Evolutionary conservation across 2,113 vertebrate species (phyloP), one percentile per base, ranked within the genome.

Genomic region (Ptychochromis oligacanthus): DNA sequence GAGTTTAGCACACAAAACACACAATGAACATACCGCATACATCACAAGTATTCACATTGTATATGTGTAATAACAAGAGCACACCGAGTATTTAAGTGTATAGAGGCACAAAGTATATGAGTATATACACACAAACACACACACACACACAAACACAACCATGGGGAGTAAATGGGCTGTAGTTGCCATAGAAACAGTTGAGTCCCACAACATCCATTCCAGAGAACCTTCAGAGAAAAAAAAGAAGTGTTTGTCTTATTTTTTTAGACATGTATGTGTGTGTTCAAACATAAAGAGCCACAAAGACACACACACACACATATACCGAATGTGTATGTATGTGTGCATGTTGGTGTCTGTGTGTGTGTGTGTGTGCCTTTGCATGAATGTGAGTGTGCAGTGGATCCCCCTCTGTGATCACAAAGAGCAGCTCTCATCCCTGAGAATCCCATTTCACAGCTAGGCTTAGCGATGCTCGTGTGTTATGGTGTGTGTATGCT

Each of bases 171-270:
- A 94, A 94, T 93, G 85, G 92, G 87, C 89, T 92, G 77, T 56
- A 70, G 95, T 96, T 94, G 87, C 95, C 92, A 95, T 95, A 91
- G 95, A 94, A 96, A 96, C 95, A 91, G 88, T 75, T 58, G 40
- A 92, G 92, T 96, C 92, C 90, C 88, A 92, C 91, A 93, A 93
- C 93, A 93, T 89, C 86, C 78, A 90, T 88, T 87, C 84, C 84
- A 90, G 84, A 89, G 82, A 92, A 83, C 90, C 86, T 91, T 93
- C 77, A 90, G 87, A 89, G 90, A 87, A 91, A 92, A 93, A 87
- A 91, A 91, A 92, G 64, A 89, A 89, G 86, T 88, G 91, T 93
- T 95, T 93, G 91, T 93, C 88, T 94, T 93, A 84, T 93, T 91
- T 94, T 49, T 72, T 31, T 89, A 88, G 80, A 89, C 89, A 74